phyloP scores from a whole-genome alignment of 2,113 vertebrate species.

The Saccopteryx bilineata region DNA sequence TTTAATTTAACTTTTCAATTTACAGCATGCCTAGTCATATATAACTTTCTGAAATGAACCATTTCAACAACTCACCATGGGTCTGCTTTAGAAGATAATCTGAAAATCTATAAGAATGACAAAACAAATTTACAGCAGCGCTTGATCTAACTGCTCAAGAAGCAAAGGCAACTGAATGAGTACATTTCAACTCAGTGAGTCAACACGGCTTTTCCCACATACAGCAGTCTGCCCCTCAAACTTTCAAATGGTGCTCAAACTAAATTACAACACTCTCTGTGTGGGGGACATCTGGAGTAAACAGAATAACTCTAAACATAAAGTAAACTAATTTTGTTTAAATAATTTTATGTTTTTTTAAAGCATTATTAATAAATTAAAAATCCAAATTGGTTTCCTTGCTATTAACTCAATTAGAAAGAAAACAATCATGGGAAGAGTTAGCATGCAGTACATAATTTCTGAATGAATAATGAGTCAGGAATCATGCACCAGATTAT shows the following conservation, averaged over 20 bases:
- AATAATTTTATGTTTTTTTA: neutral
- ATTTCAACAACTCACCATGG: conserved; percentile 70
- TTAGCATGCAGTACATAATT: neutral
- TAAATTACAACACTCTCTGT: neutral
- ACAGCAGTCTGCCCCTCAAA: neutral
- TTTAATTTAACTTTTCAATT: conserved; percentile 78
- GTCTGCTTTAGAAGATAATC: conserved; percentile 69
- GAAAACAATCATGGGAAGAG: neutral
- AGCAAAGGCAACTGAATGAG: conserved; percentile 45
- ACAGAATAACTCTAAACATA: neutral
- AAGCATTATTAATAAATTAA: conserved; percentile 26
- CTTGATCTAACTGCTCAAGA: conserved; percentile 47
- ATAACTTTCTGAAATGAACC: conserved; percentile 72
- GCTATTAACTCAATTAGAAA: neutral
- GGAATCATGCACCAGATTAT: neutral
- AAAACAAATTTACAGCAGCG: neutral
- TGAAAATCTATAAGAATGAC: conserved; percentile 67
- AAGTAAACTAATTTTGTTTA: neutral
- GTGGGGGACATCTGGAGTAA: neutral
- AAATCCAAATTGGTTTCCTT: neutral
- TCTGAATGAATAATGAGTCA: neutral
- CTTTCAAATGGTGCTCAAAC: neutral
- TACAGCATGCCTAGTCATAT: conserved; percentile 57
- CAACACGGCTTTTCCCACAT: neutral
- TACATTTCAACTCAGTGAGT: conserved; percentile 31